A percentile compares a stretch with the other conserved stretches of the same genome.
These are phyloP conservation scores for Iphiclides podalirius DNA, from an alignment of 2,888 invertebrate species.

Conservation along the genomic window DNA sequence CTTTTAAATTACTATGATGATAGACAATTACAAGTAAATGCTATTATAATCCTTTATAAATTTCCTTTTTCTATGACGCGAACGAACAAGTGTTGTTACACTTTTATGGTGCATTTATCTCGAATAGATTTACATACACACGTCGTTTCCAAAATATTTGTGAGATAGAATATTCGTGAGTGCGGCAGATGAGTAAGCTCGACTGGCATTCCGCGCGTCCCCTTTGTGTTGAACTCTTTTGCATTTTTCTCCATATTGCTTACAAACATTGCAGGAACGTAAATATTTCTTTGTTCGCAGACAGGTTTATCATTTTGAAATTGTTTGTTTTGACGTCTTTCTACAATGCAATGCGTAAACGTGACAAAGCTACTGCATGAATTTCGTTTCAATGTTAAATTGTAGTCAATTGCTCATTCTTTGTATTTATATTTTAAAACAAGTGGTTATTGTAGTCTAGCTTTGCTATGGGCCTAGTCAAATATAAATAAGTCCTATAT, in stretches of 20 bases:
- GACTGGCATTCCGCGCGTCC: constrained; percentile 44
- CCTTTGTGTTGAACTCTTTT: constrained; percentile 44
- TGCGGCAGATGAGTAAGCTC: constrained; percentile 33
- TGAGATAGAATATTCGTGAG: constrained; percentile 24
- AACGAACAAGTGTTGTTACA: constrained; percentile 1
- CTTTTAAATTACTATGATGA: too few species aligned
- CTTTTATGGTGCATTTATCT: constrained; percentile 11
- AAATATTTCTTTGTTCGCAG: constrained; percentile 44
- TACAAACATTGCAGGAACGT: constrained; percentile 55
- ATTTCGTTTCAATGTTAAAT: constrained; percentile 9
- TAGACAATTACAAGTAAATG: too few species aligned
- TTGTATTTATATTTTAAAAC: too few species aligned
- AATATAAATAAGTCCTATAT: too few species aligned
- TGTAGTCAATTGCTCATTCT: neutral
- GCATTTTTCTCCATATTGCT: constrained; percentile 61
- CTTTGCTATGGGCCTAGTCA: too few species aligned
- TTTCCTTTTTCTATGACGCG: too few species aligned
- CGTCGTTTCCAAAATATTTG: constrained; percentile 29
- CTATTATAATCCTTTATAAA: too few species aligned
- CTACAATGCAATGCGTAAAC: constrained; percentile 26
- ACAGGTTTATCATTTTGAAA: constrained; percentile 41
- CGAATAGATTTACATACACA: constrained; percentile 19
- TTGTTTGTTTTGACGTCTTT: constrained; percentile 45
- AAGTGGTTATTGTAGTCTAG: too few species aligned
- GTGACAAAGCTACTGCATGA: constrained; percentile 2